Evolutionary conservation across 2,113 vertebrate genomes (phyloP).

Genomic region (Pavo muticus): DNA sequence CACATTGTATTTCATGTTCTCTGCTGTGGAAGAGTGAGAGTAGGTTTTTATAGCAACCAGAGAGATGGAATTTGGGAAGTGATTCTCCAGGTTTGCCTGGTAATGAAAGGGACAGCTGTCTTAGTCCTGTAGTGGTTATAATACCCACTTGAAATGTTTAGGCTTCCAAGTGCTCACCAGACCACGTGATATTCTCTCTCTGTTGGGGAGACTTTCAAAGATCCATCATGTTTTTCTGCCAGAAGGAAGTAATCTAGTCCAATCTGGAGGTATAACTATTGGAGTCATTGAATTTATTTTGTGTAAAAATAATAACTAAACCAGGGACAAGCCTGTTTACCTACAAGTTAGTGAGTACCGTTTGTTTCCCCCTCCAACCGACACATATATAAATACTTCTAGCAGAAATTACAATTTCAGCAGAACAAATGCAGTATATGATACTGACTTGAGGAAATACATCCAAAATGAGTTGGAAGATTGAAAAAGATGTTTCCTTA

Average conservation of each 20-base stretch:
- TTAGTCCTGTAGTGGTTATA: not conserved
- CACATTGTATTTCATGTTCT: not conserved
- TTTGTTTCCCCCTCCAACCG: fast-evolving
- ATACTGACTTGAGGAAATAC: not conserved
- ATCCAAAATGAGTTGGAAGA: not conserved
- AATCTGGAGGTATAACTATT: not conserved
- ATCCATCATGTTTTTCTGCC: not conserved
- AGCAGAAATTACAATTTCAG: not conserved
- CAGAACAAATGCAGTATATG: not conserved
- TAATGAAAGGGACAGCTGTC: not conserved
- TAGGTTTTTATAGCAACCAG: not conserved
- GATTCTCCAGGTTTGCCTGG: not conserved
- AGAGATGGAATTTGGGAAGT: not conserved
- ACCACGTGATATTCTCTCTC: not conserved
- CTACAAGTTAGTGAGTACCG: not conserved
- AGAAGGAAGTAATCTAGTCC: not conserved
- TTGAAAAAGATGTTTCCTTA: not conserved
- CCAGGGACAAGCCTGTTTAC: not conserved
- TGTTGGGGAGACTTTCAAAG: not conserved
- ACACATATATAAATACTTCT: not conserved
- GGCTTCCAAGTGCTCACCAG: not conserved
- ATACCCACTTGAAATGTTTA: not conserved
- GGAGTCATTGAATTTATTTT: not conserved
- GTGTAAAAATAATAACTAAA: not conserved
- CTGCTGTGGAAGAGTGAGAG: not conserved